Percentiles rank a stretch among this genome's conserved stretches.
Conservation (phyloP, 2,888 invertebrate species). For the Dicycla oo region DNA sequence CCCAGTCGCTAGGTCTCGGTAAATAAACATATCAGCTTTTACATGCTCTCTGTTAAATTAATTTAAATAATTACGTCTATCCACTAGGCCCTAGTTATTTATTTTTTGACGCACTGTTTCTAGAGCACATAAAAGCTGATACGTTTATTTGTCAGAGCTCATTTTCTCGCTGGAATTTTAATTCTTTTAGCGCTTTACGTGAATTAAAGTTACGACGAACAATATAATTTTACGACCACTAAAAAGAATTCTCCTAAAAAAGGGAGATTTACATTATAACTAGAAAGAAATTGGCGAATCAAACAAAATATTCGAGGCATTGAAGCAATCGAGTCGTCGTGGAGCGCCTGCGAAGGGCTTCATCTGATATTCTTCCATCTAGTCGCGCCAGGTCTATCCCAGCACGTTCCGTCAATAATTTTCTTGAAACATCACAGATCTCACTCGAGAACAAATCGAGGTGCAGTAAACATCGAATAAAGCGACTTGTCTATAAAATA, state of each 20-base stretch:
- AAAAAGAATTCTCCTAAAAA: conserved; percentile 78
- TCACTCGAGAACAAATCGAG: conserved; percentile 86
- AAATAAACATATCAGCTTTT: too few relatives aligned
- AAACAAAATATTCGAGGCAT: conserved; percentile 72
- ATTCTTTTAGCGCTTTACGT: conserved; percentile 82
- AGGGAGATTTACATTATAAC: conserved; percentile 70
- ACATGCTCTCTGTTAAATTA: too few relatives aligned
- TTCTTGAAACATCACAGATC: conserved; percentile 88
- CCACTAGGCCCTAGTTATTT: too few relatives aligned
- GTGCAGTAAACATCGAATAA: conserved; percentile 88
- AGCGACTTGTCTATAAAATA: conserved; percentile 89
- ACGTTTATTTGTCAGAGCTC: conserved; percentile 84
- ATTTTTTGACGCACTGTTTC: conserved; percentile 55
- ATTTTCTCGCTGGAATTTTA: conserved; percentile 85
- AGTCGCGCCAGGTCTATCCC: conserved; percentile 76
- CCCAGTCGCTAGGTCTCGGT: too few relatives aligned
- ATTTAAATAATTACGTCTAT: too few relatives aligned
- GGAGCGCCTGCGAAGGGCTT: conserved; percentile 73
- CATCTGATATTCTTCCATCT: conserved; percentile 74
- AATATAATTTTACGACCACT: conserved; percentile 82
- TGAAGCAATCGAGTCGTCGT: conserved; percentile 77
- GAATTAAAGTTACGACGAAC: conserved; percentile 82
- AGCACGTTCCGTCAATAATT: conserved; percentile 90
- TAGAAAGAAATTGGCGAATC: conserved; percentile 65
- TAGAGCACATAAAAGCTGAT: conserved; percentile 79